A percentile compares a stretch with the other conserved stretches of the same genome.
phyloP scores from a whole-genome alignment of 2,888 invertebrate genomes.

The Oxycera nigricornis region DNA sequence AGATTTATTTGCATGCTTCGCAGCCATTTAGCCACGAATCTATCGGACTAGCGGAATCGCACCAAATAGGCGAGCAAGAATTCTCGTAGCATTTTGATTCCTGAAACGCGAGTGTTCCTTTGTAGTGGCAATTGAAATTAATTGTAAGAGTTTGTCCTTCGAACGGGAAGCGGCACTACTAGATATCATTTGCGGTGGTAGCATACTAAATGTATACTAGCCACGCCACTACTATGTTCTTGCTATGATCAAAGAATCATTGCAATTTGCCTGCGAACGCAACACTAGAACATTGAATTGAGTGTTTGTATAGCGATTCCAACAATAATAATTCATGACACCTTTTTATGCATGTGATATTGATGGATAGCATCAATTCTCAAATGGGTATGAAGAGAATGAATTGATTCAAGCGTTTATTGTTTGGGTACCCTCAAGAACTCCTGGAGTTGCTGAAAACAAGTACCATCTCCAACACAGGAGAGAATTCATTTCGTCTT shows the following conservation, averaged over 20 bases:
- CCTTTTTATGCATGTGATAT: too few relatives aligned
- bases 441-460: too few relatives aligned
- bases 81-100: neutral
- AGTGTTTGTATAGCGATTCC: too few relatives aligned
- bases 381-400: too few relatives aligned
- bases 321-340: too few relatives aligned
- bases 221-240: constrained; percentile 5
- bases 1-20: neutral
- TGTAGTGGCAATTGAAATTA: neutral
- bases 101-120: neutral
- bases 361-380: too few relatives aligned
- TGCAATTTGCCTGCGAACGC: too few relatives aligned
- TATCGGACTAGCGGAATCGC: neutral
- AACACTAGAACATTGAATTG: too few relatives aligned
- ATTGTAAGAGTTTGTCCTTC: neutral
- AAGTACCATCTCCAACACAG: too few relatives aligned
- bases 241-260: neutral
- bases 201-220: neutral
- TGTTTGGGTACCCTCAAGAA: too few relatives aligned
- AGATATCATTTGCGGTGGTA: neutral
- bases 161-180: neutral
- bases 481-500: too few relatives aligned
- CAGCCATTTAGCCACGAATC: neutral
- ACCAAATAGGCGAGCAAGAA: neutral
- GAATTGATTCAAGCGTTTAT: too few relatives aligned